phyloP scores from a whole-genome alignment of 2,797 vertebrate genomes.

The Dicrostonyx torquatus region DNA sequence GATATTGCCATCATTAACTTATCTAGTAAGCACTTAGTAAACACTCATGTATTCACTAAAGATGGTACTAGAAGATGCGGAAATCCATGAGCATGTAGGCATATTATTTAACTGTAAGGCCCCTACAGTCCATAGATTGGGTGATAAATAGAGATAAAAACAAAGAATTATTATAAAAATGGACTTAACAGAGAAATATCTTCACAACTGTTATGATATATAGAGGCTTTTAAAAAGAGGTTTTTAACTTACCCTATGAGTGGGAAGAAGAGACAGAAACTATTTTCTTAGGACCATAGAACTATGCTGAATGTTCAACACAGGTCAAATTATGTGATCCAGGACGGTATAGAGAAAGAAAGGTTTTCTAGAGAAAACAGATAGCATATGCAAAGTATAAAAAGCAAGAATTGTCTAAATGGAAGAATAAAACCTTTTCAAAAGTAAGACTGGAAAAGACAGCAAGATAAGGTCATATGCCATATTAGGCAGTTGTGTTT shows the following conservation, averaged over 20 bases:
- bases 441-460: conserved; percentile 20
- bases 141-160: not conserved
- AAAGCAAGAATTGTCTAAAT: not conserved
- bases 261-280: not conserved
- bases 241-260: not conserved
- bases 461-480: not conserved
- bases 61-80: not conserved
- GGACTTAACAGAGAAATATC: not conserved
- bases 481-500: not conserved
- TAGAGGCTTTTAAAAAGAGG: not conserved
- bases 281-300: conserved; percentile 39
- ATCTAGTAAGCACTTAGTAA: not conserved
- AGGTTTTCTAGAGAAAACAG: not conserved
- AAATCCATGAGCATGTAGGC: not conserved
- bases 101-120: not conserved
- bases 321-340: not conserved
- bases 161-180: conserved; percentile 25
- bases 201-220: not conserved
- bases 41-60: not conserved
- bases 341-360: not conserved
- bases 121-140: not conserved
- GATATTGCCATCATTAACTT: not conserved
- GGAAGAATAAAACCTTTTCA: conserved; percentile 1
- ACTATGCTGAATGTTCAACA: conserved; percentile 22
- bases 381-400: not conserved